Percentiles rank a stretch among this genome's conserved stretches.
These are phyloP conservation scores for Anas platyrhynchos DNA, from an alignment of 2,113 vertebrate species.

Conservation along the genomic window DNA sequence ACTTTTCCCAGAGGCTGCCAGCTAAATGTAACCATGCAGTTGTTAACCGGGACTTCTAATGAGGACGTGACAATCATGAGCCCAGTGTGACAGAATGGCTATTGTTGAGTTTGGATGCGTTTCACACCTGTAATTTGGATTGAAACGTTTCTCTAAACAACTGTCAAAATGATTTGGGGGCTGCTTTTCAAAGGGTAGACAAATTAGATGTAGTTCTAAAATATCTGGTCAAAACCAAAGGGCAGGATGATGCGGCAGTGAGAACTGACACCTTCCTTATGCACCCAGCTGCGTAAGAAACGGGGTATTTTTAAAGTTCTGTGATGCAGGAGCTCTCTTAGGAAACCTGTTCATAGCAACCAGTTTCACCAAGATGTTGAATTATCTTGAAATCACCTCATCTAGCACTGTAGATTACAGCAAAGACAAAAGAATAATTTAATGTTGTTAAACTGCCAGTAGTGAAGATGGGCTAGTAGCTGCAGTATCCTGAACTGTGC, in stretches of 20 bases:
- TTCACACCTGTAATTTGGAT: not conserved
- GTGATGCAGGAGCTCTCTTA: fast-evolving
- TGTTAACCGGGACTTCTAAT: not conserved
- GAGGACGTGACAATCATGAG: not conserved
- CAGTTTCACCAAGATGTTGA: not conserved
- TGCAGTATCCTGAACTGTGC: not conserved
- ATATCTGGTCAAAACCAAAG: not conserved
- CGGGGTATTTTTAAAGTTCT: not conserved
- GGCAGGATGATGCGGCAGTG: not conserved
- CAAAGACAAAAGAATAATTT: not conserved
- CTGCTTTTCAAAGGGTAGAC: not conserved
- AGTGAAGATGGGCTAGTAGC: not conserved
- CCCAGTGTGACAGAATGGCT: not conserved
- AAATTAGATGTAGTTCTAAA: not conserved
- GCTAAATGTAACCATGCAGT: not conserved
- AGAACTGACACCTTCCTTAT: not conserved
- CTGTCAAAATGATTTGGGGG: not conserved
- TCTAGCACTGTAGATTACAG: not conserved
- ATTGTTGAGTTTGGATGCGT: not conserved
- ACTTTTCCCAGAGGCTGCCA: not conserved
- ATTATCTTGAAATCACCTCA: not conserved
- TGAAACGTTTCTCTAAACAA: not conserved
- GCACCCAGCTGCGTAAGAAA: not conserved
- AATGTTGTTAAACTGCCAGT: not conserved
- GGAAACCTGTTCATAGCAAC: not conserved